Evolutionary conservation across 1,140 invertebrate genomes (phyloP), one percentile per base, ranked within the genome.

Genomic region (Drosophila persimilis): DNA sequence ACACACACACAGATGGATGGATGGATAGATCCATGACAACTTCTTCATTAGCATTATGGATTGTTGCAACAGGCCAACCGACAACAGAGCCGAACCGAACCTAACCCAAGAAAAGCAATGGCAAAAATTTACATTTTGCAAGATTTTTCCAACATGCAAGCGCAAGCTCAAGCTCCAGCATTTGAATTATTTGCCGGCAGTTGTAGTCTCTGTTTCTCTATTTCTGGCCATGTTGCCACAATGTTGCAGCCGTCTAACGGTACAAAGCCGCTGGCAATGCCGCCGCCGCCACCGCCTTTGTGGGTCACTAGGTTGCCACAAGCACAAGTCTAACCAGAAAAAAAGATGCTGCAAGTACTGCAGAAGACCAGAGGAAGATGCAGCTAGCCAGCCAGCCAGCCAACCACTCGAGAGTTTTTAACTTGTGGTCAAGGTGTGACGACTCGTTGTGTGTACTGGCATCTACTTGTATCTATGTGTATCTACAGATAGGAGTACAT

Each of bases 31-130:
- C 52, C 63, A 51, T 69, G 66, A 69, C 63, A 69, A 69, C 60
- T 73, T 79, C 81, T 81, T 86, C 81, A 86, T 85, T 86, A 77
- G 73, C 69, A 85, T 85, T 86, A 86, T 85, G 73, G 70, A 77
- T 80, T 43, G 73, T 63, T 80, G 81, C 56, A 61, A 43, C 63
- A 44, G 52, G 13, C 22, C 44, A 66, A 17, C 22, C 17, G 20
- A 20, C 20, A 56, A 59, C 8, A 31, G 29, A 31, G 8, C 29
- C 31, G 8, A 35, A 35, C 31, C 9, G 3, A 35, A 35, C 8
- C 35, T 3, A 39, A 13, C 3, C 35, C 35, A 59, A 53, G 55
- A 43, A 41, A 3, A 58, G 46, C 43, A 58, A 55, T 39, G 35
- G 53, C 61, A 74, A 45, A 74, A 84, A 86, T 86, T 75, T 86